Percentiles rank a stretch among this genome's conserved stretches.
Conservation (phyloP, 2,113 vertebrate genomes). For the Geococcyx californianus region DNA sequence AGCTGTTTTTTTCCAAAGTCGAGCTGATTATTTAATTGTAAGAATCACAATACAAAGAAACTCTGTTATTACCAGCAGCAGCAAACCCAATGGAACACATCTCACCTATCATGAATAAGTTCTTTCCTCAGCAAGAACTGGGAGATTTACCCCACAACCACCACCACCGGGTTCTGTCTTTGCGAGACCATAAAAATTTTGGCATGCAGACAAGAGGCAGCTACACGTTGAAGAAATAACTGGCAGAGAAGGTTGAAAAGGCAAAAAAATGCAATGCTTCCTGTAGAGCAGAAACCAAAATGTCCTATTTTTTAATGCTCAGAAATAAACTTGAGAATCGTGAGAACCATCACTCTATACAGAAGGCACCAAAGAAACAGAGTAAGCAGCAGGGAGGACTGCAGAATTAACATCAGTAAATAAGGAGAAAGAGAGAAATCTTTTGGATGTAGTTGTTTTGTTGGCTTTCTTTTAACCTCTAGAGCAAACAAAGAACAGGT, state of each 20-base stretch:
- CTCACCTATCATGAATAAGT: conserved; percentile 20
- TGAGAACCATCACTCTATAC: neutral
- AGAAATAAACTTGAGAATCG: neutral
- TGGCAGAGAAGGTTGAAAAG: conserved; percentile 6
- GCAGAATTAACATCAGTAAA: neutral
- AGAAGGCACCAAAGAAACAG: neutral
- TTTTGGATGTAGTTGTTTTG: neutral
- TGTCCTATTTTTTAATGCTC: neutral
- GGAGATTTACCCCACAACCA: neutral
- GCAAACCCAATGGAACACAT: neutral
- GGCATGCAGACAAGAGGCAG: neutral
- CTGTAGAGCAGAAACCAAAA: neutral
- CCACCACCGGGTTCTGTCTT: neutral
- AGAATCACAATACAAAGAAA: neutral
- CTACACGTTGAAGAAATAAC: conserved; percentile 14
- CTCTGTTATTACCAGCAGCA: neutral
- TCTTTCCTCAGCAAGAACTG: conserved; percentile 3
- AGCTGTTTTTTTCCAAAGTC: neutral
- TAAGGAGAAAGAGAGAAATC: neutral
- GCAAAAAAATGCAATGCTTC: neutral
- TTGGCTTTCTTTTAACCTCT: no score
- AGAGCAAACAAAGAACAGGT: neutral
- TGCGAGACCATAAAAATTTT: neutral
- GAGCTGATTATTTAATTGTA: neutral
- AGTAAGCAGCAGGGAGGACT: neutral